Base-by-base conservation (phyloP, 1,140 invertebrate species). In the Drosophila nigrodunni region DNA sequence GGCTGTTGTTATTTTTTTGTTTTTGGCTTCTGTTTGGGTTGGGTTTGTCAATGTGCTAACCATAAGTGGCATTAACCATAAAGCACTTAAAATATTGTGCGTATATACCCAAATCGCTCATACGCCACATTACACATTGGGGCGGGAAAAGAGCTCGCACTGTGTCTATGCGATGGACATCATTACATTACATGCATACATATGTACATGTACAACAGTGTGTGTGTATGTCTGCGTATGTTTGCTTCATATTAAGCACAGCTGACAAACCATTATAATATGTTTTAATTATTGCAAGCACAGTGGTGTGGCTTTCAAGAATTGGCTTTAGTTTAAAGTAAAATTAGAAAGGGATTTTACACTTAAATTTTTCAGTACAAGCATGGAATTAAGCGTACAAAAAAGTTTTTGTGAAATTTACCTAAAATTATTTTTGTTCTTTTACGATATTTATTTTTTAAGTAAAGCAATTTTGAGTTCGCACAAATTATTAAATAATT, bases 11-110 rank as follows among this genome's bases (percentile, higher is more conserved):
- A 49, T 41, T n/a, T 11, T 6, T 8, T 37, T 60, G 61, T 44
- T 69, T 61, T 61, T 41, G 21, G 18, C 9, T 8, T 37, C 10
- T 15, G 15, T 35, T 30, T 30, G 39, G n/a, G 50, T 49, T 43
- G 34, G 57, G 71, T 37, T 62, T 74, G 72, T 78, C 61, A 72
- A 73, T 78, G 49, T 72, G 58, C 52, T 72, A 67, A 76, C 62
- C 68, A 73, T 77, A 78, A 78, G 74, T 78, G 77, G 74, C 68
- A 73, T 78, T 77, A 77, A 78, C 69, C 74, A 67, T 78, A 73
- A 78, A 77, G 68, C 74, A 78, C 77, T 78, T 78, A 78, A 78
- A 73, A 73, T 54, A 65, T 70, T 74, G 43, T 64, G 35, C 46
- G 58, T 39, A 55, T 62, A 61, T 62, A 64, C 34, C 73, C 62